A percentile compares a stretch with the other conserved stretches of the same genome.
phyloP scores from a whole-genome alignment of 1,140 invertebrate genomes.

The Pseudoatta argentina region DNA sequence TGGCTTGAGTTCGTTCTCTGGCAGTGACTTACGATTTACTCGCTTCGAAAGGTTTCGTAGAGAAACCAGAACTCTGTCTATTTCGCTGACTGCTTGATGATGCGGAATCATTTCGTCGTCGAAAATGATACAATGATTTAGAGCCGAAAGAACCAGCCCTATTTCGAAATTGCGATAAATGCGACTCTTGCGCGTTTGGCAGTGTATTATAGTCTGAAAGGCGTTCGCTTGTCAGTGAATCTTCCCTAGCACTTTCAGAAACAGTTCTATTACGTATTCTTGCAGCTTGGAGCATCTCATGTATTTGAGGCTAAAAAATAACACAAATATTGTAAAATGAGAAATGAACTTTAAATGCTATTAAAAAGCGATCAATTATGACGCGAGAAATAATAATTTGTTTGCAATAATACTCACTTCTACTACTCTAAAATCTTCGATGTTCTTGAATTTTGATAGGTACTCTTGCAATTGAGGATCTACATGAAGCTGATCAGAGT shows the following conservation, averaged over 20 bases:
- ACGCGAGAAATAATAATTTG: background rate
- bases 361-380: background rate
- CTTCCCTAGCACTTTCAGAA: conserved; percentile 87
- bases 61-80: conserved; percentile 81
- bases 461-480: conserved; percentile 93
- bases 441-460: conserved; percentile 95
- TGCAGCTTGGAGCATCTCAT: conserved; percentile 86
- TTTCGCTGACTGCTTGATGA: conserved; percentile 73
- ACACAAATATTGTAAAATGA: conserved; percentile 3
- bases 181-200: conserved; percentile 73
- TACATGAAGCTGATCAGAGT: conserved; percentile 92
- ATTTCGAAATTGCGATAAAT: conserved; percentile 78
- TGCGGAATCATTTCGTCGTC: conserved; percentile 70
- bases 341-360: background rate
- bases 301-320: conserved; percentile 86
- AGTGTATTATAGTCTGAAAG: conserved; percentile 83
- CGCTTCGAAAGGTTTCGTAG: conserved; percentile 75
- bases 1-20: conserved; percentile 66
- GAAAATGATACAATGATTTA: conserved; percentile 72
- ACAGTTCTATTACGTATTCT: conserved; percentile 88
- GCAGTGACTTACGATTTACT: conserved; percentile 67
- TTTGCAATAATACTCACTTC: conserved; percentile 85
- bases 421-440: conserved; percentile 97
- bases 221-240: conserved; percentile 78
- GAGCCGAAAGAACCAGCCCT: conserved; percentile 84